Conservation (phyloP, 2,888 invertebrate genomes). For the Drosophila affinis region DNA sequence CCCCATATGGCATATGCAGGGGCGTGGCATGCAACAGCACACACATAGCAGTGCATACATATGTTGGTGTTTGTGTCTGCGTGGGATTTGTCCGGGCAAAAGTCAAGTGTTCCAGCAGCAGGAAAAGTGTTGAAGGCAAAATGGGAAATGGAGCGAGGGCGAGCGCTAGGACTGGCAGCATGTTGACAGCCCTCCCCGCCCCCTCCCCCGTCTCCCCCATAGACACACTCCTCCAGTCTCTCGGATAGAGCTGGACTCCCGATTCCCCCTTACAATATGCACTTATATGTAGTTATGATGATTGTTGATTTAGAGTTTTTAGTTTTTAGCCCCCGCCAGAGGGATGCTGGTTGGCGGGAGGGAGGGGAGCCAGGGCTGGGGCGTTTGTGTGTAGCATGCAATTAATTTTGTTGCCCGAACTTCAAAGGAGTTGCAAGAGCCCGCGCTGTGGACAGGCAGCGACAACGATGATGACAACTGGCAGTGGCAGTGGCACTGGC, state of each 20-base stretch:
- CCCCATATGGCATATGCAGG: constrained; percentile 19
- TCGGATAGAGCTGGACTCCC: constrained; percentile 3
- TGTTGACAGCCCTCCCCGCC: constrained; percentile 53
- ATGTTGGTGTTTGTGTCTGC: constrained; percentile 31
- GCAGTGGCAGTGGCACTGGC: constrained; percentile 33
- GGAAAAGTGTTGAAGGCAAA: constrained; percentile 56
- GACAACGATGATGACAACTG: constrained; percentile 39
- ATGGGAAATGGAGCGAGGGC: constrained; percentile 37
- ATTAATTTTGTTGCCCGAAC: constrained; percentile 70
- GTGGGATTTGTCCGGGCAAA: constrained; percentile 53
- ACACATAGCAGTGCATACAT: not conserved
- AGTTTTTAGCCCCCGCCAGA: constrained; percentile 41
- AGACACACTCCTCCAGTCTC: not conserved
- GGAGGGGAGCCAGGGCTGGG: not conserved
- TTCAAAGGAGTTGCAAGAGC: constrained; percentile 65
- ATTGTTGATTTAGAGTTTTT: constrained; percentile 77
- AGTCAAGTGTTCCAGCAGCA: constrained; percentile 64
- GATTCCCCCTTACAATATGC: constrained; percentile 6
- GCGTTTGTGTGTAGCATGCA: constrained; percentile 69
- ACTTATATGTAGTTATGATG: constrained; percentile 72
- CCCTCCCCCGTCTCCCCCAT: not conserved
- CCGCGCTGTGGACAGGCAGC: constrained; percentile 29
- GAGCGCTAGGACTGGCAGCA: constrained; percentile 48
- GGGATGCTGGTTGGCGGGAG: constrained; percentile 15
- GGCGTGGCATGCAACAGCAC: constrained; percentile 15